Base-by-base conservation (phyloP, 1,140 invertebrate species). In the Gonioctena quinquepunctata region DNA sequence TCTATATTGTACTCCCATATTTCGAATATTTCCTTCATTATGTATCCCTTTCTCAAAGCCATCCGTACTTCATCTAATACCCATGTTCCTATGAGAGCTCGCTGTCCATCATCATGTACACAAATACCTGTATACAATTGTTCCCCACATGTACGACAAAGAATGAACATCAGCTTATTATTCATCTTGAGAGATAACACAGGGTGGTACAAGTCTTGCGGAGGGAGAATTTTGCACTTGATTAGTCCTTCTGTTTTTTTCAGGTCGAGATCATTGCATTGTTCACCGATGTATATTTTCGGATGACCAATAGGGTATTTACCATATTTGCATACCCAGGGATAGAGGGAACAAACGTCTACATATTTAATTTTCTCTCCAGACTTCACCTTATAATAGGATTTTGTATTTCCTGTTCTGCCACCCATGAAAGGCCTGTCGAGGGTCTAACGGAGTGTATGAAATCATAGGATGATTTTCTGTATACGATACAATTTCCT, bases 331-430 rank as follows among this genome's bases (percentile, higher is more conserved):
- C 70, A 71, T 8, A 79, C 66, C 21, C 67, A 81, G 8, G 79
- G 83, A 68, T 84, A 83, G 1, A 84, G 68, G n/a, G 76, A 79
- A 22, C 74, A 77, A 54, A 83, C 78, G 68, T 84, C 82, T 0
- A 78, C 28, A 62, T 83, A 84, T 67, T 72, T 70, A 27, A 83
- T 83, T 75, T 76, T 76, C 73, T 84, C 81, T 59, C 62, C 27
- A 3, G 69, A 49, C 21, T 66, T 49, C 13, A 52, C 59, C 70
- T 79, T 74, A 61, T 80, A 75, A 52, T 78, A 76, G 6, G 72
- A 63, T 8, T 69, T 68, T 25, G 73, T 76, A 52, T 79, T 81
- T 71, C 78, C 80, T 25, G 80, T 82, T 16, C 79, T 52, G 8
- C 82, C 82, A 50, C 81, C 80, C n/a, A 71, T 74, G 82, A 56